A percentile compares a stretch with the other conserved stretches of the same genome.
Conservation (phyloP, 1,140 invertebrate genomes). For the Idris sp. region DNA sequence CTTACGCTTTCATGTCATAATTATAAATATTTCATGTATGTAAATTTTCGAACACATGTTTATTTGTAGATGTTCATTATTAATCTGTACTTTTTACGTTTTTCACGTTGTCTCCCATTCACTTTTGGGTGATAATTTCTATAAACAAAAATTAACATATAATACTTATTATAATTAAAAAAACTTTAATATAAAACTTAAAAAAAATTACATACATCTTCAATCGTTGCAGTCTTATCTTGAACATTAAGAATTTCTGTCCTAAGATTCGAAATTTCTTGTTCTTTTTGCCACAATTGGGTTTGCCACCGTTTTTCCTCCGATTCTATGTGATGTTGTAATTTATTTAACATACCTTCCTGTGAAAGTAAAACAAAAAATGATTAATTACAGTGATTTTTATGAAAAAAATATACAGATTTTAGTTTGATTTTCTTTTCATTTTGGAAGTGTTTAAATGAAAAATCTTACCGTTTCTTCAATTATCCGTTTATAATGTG, state of each 20-base stretch:
- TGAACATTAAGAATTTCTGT: conserved; percentile 72
- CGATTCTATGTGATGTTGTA: conserved; percentile 84
- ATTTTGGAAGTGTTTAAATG: not conserved
- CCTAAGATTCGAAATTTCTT: conserved; percentile 80
- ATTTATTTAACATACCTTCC: conserved; percentile 84
- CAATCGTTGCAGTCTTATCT: conserved; percentile 54
- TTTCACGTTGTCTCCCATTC: conserved; percentile 39
- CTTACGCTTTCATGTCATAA: conserved; percentile 18
- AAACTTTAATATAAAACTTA: not conserved
- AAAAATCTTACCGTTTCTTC: conserved; percentile 83
- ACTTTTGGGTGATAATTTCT: conserved; percentile 33
- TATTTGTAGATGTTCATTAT: conserved; percentile 50
- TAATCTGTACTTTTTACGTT: conserved; percentile 10
- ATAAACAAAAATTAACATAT: conserved; percentile 7
- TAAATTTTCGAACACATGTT: conserved; percentile 56
- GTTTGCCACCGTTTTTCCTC: conserved; percentile 85
- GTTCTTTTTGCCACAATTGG: conserved; percentile 81
- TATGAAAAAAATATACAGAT: too few species aligned
- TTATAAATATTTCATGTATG: conserved; percentile 51
- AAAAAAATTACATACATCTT: conserved; percentile 32
- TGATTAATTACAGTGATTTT: too few species aligned
- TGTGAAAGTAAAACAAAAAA: conserved; percentile 64
- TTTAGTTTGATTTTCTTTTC: too few species aligned
- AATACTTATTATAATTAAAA: not conserved
- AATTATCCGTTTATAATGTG: conserved; percentile 86